Conservation (phyloP, 2,888 invertebrate genomes). For the Mythimna pallens region DNA sequence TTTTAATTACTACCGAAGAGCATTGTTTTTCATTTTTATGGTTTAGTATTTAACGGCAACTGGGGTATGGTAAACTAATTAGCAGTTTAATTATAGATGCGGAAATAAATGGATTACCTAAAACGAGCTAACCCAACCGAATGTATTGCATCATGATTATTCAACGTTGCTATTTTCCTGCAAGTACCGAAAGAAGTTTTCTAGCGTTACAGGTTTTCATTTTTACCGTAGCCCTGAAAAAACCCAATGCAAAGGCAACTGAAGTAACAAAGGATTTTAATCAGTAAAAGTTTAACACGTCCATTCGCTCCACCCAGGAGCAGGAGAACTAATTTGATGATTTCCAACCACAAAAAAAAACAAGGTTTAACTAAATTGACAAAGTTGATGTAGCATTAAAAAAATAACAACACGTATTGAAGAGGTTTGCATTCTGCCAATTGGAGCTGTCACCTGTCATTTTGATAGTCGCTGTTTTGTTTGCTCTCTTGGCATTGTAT, state of each 20-base stretch:
- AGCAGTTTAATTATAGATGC: neutral
- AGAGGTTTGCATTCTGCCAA: neutral
- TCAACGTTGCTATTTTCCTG: neutral
- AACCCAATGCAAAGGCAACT: too few species aligned
- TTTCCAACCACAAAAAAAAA: too few species aligned
- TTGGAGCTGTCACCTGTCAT: neutral
- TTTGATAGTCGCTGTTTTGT: neutral
- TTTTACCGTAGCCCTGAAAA: too few species aligned
- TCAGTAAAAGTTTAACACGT: too few species aligned
- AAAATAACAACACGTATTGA: neutral
- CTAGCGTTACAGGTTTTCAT: too few species aligned
- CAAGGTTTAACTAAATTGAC: neutral
- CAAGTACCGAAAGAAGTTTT: neutral
- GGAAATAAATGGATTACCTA: neutral
- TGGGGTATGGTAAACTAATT: neutral
- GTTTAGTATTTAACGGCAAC: neutral
- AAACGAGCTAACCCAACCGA: neutral
- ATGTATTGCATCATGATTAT: neutral
- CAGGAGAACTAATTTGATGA: neutral
- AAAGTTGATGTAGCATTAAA: neutral
- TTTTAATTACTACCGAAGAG: neutral
- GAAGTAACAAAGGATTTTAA: too few species aligned
- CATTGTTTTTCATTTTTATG: neutral
- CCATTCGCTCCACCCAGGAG: too few species aligned
- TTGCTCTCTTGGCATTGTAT: neutral